Conservation (phyloP, 2,888 invertebrate species). For the Macrosoma leucophasiata region DNA sequence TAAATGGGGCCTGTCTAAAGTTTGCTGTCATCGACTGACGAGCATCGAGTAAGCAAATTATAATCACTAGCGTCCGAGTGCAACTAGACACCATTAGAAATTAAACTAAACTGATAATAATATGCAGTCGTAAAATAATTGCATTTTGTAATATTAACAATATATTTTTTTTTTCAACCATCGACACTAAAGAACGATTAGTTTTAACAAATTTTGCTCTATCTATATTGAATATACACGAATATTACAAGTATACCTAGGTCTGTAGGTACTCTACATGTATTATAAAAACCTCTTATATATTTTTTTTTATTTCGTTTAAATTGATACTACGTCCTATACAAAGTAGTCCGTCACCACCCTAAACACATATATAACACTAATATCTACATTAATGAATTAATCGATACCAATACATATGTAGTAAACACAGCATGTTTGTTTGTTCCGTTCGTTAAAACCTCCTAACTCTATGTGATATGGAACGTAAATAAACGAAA, state of each 20-base stretch:
- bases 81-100: conserved; percentile 38
- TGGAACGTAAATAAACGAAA: conserved; percentile 49
- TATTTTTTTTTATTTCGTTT: conserved; percentile 43
- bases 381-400: conserved; percentile 45
- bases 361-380: conserved; percentile 44
- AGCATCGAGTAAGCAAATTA: not conserved
- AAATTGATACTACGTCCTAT: conserved; percentile 55
- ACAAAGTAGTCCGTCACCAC: conserved; percentile 59
- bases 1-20: conserved; percentile 9
- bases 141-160: conserved; percentile 28
- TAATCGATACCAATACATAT: conserved; percentile 1
- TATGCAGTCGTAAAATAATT: conserved; percentile 44
- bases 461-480: conserved; percentile 46
- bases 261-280: conserved; percentile 40
- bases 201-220: conserved; percentile 49
- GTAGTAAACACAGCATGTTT: conserved; percentile 50
- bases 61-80: conserved; percentile 7
- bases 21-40: too few relatives aligned
- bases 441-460: conserved; percentile 36
- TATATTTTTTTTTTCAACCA: conserved; percentile 26
- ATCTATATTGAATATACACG: conserved; percentile 61
- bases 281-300: conserved; percentile 56
- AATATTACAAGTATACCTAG: conserved; percentile 44
- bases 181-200: conserved; percentile 26
- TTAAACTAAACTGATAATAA: conserved; percentile 36